Conservation (phyloP, 2,113 vertebrate species). For the Zootoca vivipara region DNA sequence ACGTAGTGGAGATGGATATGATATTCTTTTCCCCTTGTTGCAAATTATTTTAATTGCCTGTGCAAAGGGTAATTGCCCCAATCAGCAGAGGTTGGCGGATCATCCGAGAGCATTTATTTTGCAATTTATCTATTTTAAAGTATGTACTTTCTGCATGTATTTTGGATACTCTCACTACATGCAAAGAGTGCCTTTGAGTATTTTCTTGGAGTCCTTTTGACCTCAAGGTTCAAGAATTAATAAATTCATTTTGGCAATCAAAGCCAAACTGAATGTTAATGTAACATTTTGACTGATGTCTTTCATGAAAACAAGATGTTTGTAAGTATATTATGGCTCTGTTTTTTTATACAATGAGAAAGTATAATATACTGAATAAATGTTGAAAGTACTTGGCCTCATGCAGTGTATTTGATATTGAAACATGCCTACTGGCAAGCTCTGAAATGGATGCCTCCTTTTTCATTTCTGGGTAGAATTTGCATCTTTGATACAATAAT, state of each 20-base stretch:
- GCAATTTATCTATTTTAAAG: conserved; percentile 39
- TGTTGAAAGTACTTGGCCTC: conserved; percentile 63
- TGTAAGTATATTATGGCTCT: conserved; percentile 17
- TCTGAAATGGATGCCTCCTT: conserved; percentile 57
- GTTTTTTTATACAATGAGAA: conserved; percentile 56
- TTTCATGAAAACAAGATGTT: conserved; percentile 52
- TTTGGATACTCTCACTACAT: not conserved
- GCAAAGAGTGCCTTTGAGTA: not conserved
- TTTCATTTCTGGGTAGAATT: conserved; percentile 56
- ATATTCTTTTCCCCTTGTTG: conserved; percentile 37
- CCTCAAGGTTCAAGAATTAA: conserved; percentile 41
- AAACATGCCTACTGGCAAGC: conserved; percentile 50
- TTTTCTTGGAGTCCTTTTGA: conserved; percentile 40
- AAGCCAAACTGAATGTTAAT: conserved; percentile 51
- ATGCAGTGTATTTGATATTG: conserved; percentile 56
- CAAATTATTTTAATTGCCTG: conserved; percentile 64
- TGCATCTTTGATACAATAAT: conserved; percentile 54
- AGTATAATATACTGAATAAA: conserved; percentile 59
- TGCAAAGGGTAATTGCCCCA: conserved; percentile 49
- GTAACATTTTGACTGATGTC: conserved; percentile 36
- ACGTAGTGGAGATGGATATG: conserved; percentile 35
- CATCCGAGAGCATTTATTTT: conserved; percentile 45
- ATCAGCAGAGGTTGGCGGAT: conserved; percentile 53
- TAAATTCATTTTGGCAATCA: conserved; percentile 44
- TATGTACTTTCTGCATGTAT: conserved; percentile 16